These are phyloP conservation scores for Heliconius cydno DNA, from an alignment of 2,888 invertebrate genomes.

Conservation along the genomic window DNA sequence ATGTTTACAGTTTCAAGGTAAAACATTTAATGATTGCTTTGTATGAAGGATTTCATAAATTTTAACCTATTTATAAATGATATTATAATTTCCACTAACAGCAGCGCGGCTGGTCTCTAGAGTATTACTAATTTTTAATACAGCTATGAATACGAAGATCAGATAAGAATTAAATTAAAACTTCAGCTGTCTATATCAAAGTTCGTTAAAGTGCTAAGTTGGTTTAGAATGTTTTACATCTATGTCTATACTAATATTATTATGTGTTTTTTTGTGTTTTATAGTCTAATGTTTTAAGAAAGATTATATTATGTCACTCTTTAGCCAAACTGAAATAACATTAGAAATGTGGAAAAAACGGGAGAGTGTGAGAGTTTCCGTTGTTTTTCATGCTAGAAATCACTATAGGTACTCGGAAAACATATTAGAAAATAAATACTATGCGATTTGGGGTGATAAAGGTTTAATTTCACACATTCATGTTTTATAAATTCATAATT, in stretches of 20 bases:
- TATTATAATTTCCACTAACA: constrained; percentile 6
- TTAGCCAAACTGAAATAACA: neutral
- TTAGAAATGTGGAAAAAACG: neutral
- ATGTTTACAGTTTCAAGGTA: neutral
- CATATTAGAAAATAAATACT: neutral
- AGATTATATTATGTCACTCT: too few species aligned
- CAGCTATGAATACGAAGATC: neutral
- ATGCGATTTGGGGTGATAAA: neutral
- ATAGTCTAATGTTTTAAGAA: too few species aligned
- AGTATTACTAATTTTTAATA: constrained; percentile 6
- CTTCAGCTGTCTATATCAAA: neutral
- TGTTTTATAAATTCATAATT: neutral
- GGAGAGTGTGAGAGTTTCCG: neutral
- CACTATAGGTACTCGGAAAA: neutral
- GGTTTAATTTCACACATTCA: neutral
- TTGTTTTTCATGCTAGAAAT: neutral
- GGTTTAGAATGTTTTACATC: neutral
- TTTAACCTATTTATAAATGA: neutral
- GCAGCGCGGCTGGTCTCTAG: neutral
- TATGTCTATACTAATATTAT: neutral
- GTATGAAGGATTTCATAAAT: neutral
- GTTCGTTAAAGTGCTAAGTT: neutral
- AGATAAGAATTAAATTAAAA: neutral
- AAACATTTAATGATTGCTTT: neutral
- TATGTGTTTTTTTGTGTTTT: too few species aligned